A percentile compares a stretch with the other conserved stretches of the same genome.
Conservation (phyloP, 2,888 invertebrate genomes). For the Autographa gamma region DNA sequence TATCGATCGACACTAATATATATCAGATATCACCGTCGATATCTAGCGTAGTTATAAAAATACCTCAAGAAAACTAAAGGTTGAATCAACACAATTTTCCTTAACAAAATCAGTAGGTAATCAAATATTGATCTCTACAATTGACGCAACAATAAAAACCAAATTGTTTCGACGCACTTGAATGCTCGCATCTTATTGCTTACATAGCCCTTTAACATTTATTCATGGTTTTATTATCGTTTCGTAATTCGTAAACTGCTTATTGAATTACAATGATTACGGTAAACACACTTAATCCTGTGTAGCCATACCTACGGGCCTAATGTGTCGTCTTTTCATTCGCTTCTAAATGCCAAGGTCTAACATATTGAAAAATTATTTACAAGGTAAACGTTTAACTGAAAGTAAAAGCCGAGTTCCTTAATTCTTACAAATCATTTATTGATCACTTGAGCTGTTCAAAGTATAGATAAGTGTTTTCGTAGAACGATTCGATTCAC, state of each 20-base stretch:
- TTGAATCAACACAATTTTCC: background rate
- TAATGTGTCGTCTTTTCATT: constrained; percentile 76
- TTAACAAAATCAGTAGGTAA: background rate
- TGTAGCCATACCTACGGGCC: constrained; percentile 59
- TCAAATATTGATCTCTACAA: background rate
- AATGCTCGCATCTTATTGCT: constrained; percentile 17
- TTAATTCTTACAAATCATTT: constrained; percentile 42
- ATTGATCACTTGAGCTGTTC: constrained; percentile 26
- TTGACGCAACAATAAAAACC: constrained; percentile 1
- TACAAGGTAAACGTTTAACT: constrained; percentile 60
- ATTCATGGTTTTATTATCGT: constrained; percentile 49
- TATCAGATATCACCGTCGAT: background rate
- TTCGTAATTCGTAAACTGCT: constrained; percentile 60
- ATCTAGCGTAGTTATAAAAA: background rate
- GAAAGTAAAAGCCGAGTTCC: constrained; percentile 64
- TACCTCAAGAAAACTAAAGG: background rate
- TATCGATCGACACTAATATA: too few relatives aligned
- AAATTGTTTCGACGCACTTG: background rate
- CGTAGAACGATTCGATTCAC: background rate
- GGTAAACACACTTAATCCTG: constrained; percentile 65
- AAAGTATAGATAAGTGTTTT: constrained; percentile 21
- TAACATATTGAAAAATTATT: constrained; percentile 62
- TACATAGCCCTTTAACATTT: constrained; percentile 25
- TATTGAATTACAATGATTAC: constrained; percentile 63
- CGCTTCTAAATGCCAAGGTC: constrained; percentile 80